Conservation (phyloP, 2,797 vertebrate species). For the Acipenser oxyrinchus region DNA sequence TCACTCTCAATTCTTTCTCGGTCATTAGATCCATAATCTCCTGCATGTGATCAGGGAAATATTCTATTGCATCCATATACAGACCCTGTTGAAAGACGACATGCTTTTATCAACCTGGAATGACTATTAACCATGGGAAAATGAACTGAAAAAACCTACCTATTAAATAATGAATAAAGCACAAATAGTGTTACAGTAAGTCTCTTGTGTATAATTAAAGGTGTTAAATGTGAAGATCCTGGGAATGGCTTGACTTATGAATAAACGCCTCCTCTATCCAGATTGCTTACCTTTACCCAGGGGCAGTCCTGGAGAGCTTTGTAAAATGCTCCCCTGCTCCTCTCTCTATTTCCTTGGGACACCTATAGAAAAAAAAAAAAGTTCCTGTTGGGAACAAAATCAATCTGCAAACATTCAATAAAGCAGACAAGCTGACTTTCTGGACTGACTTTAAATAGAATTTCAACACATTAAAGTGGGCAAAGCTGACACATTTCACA, state of each 20-base stretch:
- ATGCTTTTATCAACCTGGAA: too few relatives aligned
- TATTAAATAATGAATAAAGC: too few relatives aligned
- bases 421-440: neutral
- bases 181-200: too few relatives aligned
- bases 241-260: too few relatives aligned
- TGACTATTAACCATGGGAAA: too few relatives aligned
- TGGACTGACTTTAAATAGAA: neutral
- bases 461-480: too few relatives aligned
- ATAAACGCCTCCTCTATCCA: too few relatives aligned
- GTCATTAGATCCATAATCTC: slow-evolving; percentile 70
- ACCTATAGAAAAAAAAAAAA: slow-evolving; percentile 46
- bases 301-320: slow-evolving; percentile 89
- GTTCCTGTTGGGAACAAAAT: too few relatives aligned
- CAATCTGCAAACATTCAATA: neutral
- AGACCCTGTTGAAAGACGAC: slow-evolving; percentile 43
- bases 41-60: slow-evolving; percentile 67
- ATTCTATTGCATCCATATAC: slow-evolving; percentile 65
- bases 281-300: slow-evolving; percentile 81
- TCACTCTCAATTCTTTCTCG: slow-evolving; percentile 70
- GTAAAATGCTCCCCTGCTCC: slow-evolving; percentile 83
- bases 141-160: too few relatives aligned
- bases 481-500: too few relatives aligned
- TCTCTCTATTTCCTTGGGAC: slow-evolving; percentile 72
- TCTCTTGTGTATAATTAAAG: too few relatives aligned
- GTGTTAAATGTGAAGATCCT: too few relatives aligned